Percentiles rank a stretch among this genome's conserved stretches.
Evolutionary conservation across 1,140 invertebrate species (phyloP).

Genomic region (Conopomorpha cramerella): DNA sequence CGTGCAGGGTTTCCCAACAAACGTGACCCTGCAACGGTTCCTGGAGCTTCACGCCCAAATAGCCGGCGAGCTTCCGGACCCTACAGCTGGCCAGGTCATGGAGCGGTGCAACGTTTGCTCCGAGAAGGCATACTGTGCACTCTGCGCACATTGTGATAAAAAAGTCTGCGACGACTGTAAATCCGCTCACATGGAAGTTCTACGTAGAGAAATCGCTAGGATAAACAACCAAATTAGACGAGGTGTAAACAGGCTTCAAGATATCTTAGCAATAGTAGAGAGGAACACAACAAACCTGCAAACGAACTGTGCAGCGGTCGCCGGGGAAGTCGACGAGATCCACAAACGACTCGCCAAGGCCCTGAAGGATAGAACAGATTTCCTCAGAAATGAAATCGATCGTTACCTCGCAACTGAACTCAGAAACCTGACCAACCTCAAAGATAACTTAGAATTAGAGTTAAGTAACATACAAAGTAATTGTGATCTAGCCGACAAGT

Average conservation of each 20-base stretch:
- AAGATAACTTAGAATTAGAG: conserved; percentile 91
- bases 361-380: conserved; percentile 88
- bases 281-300: conserved; percentile 84
- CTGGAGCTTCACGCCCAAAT: conserved; percentile 94
- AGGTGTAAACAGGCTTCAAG: conserved; percentile 84
- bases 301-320: conserved; percentile 81
- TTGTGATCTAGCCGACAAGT: conserved; percentile 94
- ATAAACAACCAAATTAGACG: conserved; percentile 92
- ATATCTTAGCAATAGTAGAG: conserved; percentile 80
- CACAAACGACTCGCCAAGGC: conserved; percentile 87
- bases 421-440: conserved; percentile 80
- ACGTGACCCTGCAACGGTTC: conserved; percentile 94
- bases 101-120: conserved; percentile 89
- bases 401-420: conserved; percentile 84
- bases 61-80: conserved; percentile 87
- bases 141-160: conserved; percentile 94
- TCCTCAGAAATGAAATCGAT: conserved; percentile 87
- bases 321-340: conserved; percentile 92
- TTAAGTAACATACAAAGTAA: conserved; percentile 92
- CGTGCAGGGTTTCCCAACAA: conserved; percentile 93
- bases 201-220: conserved; percentile 89
- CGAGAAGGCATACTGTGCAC: conserved; percentile 88
- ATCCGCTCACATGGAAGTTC: conserved; percentile 93
- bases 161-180: conserved; percentile 90
- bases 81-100: conserved; percentile 81